A percentile compares a stretch with the other conserved stretches of the same genome.
These are phyloP conservation scores for Sipha maydis DNA, from an alignment of 2,888 invertebrate species.

Conservation along the genomic window DNA sequence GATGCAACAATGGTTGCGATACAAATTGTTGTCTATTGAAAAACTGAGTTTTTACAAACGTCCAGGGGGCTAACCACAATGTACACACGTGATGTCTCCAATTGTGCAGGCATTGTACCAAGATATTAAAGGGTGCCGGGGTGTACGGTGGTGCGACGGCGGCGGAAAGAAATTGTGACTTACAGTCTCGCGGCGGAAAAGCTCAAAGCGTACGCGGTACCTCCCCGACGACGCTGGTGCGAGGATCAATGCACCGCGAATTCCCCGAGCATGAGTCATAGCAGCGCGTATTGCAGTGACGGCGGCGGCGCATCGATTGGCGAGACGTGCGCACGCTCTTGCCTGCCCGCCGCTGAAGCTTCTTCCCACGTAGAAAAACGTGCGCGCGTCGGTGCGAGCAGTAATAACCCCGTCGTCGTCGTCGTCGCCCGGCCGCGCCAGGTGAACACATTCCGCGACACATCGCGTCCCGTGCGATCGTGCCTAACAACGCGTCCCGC, in stretches of 20 bases:
- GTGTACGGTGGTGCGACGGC: too few relatives aligned
- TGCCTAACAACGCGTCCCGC: neutral
- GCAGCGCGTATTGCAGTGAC: neutral
- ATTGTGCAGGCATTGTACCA: too few relatives aligned
- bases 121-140: too few relatives aligned
- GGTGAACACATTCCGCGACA: neutral
- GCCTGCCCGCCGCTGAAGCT: slow-evolving; percentile 22
- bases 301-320: slow-evolving; percentile 54
- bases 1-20: too few relatives aligned
- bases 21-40: too few relatives aligned
- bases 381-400: slow-evolving; percentile 44
- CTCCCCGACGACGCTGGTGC: neutral
- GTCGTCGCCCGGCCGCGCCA: neutral
- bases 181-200: neutral
- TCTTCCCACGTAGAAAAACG: slow-evolving; percentile 26
- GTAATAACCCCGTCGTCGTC: slow-evolving; percentile 1
- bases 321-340: slow-evolving; percentile 51
- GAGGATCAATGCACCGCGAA: slow-evolving; percentile 52
- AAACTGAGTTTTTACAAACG: too few relatives aligned
- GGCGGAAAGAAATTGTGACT: neutral
- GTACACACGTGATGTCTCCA: too few relatives aligned
- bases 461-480: too few relatives aligned
- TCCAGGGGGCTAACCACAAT: too few relatives aligned
- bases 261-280: slow-evolving; percentile 53
- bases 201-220: neutral